Evolutionary conservation across 2,888 invertebrate genomes (phyloP).

Genomic region (Synergus itoensis): DNA sequence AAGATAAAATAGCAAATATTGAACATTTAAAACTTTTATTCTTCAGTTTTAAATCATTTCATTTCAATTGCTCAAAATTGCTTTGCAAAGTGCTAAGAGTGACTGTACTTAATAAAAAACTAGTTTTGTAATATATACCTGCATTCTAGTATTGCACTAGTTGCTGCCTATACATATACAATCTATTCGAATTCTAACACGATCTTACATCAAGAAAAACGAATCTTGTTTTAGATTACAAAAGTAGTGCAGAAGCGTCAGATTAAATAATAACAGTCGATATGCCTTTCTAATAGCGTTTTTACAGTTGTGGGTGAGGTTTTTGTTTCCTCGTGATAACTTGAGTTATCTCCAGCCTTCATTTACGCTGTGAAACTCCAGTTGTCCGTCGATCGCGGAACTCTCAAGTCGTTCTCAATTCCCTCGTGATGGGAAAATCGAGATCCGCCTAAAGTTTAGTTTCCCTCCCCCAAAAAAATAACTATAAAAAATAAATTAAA

Average conservation of each 20-base stretch:
- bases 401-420: not conserved
- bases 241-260: not conserved
- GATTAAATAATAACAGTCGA: not conserved
- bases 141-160: too few species aligned
- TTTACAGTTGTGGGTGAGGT: not conserved
- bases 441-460: not conserved
- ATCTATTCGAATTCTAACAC: not conserved
- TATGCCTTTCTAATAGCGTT: slow-evolving; percentile 2
- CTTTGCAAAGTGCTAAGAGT: too few species aligned
- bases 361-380: slow-evolving; percentile 7
- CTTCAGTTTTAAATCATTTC: too few species aligned
- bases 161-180: too few species aligned
- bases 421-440: not conserved
- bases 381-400: slow-evolving; percentile 24
- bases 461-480: not conserved
- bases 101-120: not conserved
- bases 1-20: too few species aligned
- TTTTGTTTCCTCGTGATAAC: slow-evolving; percentile 31
- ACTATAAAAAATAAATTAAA: not conserved
- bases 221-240: not conserved
- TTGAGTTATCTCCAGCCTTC: slow-evolving; percentile 12
- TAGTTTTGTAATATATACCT: not conserved
- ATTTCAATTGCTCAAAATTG: too few species aligned
- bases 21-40: too few species aligned
- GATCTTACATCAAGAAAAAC: not conserved